These are phyloP conservation scores for Ferrisia virgata DNA, from an alignment of 2,888 invertebrate species.

Conservation along the genomic window DNA sequence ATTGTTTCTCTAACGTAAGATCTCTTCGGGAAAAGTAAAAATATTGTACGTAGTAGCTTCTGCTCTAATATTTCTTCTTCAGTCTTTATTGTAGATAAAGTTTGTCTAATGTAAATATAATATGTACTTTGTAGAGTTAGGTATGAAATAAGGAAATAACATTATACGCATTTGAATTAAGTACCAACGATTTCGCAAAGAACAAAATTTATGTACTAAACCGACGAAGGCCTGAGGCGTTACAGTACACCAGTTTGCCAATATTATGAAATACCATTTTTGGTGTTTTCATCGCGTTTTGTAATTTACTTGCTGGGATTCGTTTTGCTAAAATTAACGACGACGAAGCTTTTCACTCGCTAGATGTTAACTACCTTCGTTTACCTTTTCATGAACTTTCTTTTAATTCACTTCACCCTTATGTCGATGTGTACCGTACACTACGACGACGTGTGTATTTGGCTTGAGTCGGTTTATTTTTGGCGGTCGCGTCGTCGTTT, in stretches of 20 bases:
- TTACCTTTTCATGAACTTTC: background rate
- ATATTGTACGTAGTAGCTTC: background rate
- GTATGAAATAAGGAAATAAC: no score
- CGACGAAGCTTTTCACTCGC: background rate
- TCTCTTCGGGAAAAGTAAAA: background rate
- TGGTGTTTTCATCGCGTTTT: background rate
- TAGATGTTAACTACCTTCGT: constrained; percentile 8
- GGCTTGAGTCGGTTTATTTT: background rate
- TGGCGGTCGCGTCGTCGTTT: background rate
- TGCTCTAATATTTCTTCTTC: no score
- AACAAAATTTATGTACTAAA: no score
- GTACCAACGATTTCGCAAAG: no score
- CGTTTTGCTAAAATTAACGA: constrained; percentile 16
- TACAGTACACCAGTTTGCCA: background rate
- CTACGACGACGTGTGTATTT: background rate
- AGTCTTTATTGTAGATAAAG: no score
- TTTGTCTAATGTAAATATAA: no score
- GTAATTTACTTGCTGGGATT: constrained; percentile 9
- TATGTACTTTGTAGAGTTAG: no score
- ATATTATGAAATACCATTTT: constrained; percentile 6
- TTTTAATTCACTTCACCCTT: constrained; percentile 3
- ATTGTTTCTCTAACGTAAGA: background rate
- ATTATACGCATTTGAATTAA: no score
- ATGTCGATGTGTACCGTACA: background rate
- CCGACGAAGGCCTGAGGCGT: no score